Conservation (phyloP, 2,113 vertebrate species). For the Telmatochromis sp. region DNA sequence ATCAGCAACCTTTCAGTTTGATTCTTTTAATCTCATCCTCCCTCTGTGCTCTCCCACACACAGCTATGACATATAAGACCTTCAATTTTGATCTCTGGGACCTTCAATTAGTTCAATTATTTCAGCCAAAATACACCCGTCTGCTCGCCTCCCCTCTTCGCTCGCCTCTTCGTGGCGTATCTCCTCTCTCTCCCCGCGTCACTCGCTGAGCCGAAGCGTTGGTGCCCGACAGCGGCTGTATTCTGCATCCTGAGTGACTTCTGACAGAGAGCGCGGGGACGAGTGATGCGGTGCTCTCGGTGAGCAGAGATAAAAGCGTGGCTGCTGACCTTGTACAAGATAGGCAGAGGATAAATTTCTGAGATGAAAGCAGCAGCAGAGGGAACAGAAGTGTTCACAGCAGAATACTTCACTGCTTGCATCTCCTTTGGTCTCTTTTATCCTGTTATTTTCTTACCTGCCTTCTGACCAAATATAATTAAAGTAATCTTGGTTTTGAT, state of each 20-base stretch:
- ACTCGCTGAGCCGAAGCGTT: background rate
- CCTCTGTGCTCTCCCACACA: background rate
- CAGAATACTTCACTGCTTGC: background rate
- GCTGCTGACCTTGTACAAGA: background rate
- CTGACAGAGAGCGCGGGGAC: background rate
- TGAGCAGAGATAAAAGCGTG: background rate
- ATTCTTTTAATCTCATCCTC: background rate
- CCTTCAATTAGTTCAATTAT: constrained; percentile 2
- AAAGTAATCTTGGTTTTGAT: background rate
- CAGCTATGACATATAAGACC: background rate
- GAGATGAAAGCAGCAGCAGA: background rate
- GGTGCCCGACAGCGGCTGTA: background rate
- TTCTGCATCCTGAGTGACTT: background rate
- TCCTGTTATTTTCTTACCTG: background rate
- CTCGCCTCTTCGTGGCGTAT: background rate
- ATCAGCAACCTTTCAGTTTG: background rate
- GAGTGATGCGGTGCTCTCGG: background rate
- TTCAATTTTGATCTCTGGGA: background rate
- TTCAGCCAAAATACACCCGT: background rate
- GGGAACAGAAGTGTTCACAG: background rate
- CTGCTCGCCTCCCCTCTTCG: background rate
- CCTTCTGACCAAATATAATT: background rate
- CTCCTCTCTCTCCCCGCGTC: background rate
- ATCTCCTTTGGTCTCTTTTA: background rate
- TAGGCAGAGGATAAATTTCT: background rate